Conservation (phyloP, 1,140 invertebrate genomes). For the Euwallacea fornicatus region DNA sequence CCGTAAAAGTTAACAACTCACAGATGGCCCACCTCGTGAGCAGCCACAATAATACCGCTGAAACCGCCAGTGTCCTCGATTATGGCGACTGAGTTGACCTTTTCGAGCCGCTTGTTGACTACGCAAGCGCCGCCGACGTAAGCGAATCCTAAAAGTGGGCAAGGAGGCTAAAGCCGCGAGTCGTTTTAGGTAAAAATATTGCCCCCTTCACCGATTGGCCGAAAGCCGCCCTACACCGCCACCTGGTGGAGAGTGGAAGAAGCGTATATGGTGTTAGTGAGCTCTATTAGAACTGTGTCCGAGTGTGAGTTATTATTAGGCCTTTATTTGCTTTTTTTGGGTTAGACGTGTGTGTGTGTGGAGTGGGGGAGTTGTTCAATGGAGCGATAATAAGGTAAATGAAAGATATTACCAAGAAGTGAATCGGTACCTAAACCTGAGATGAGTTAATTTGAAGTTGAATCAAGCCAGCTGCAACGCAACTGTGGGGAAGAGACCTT, state of each 20-base stretch:
- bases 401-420: no score
- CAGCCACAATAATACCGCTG: constrained; percentile 93
- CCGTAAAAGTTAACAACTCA: constrained; percentile 62
- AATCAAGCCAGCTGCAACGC: no score
- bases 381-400: no score
- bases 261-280: no score
- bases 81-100: constrained; percentile 94
- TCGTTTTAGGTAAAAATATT: background rate
- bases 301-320: no score
- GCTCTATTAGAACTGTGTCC: no score
- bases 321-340: no score
- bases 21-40: constrained; percentile 96
- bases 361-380: no score
- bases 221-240: background rate
- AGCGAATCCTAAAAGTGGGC: constrained; percentile 74
- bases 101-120: constrained; percentile 92
- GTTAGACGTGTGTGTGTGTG: no score
- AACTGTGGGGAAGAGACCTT: no score
- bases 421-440: no score
- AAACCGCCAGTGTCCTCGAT: constrained; percentile 96
- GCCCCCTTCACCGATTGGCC: background rate
- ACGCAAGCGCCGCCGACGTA: constrained; percentile 95
- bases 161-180: background rate
- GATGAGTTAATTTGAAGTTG: no score
- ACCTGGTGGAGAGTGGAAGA: background rate